Evolutionary conservation across 2,888 invertebrate species (phyloP).

Genomic region (Liopterus haemorrhoidalis): DNA sequence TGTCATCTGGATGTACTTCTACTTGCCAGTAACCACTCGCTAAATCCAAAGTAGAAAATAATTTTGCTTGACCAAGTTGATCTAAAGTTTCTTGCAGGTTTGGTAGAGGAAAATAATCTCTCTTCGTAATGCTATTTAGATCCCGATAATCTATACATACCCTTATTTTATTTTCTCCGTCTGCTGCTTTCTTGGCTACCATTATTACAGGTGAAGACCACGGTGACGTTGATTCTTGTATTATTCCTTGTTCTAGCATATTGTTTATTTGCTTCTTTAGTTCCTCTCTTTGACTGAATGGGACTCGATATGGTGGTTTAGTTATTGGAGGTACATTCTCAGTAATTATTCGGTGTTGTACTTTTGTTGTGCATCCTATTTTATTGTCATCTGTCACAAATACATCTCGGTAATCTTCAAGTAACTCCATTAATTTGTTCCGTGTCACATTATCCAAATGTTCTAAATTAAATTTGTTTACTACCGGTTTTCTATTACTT

Average conservation of each 20-base stretch:
- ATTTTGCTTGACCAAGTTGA: constrained; percentile 28
- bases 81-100: constrained; percentile 36
- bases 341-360: too few relatives aligned
- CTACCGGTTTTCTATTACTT: too few relatives aligned
- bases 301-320: constrained; percentile 25
- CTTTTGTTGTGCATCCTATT: too few relatives aligned
- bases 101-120: constrained; percentile 36
- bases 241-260: constrained; percentile 33
- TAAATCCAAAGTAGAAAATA: constrained; percentile 35
- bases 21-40: constrained; percentile 39
- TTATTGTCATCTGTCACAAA: too few relatives aligned
- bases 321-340: constrained; percentile 17
- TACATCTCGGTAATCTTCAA: too few relatives aligned
- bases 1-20: constrained; percentile 32
- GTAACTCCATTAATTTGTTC: too few relatives aligned
- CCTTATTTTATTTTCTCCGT: constrained; percentile 26
- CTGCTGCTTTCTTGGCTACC: constrained; percentile 37
- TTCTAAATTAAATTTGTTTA: too few relatives aligned
- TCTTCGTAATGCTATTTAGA: constrained; percentile 35
- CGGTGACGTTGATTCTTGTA: constrained; percentile 34
- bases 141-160: constrained; percentile 34
- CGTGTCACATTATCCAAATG: too few relatives aligned
- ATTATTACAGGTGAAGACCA: constrained; percentile 40
- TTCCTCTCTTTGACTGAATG: constrained; percentile 9
- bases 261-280: constrained; percentile 22